These are phyloP conservation scores for Peromyscus melanophrys DNA, from an alignment of 2,797 vertebrate genomes.

Conservation along the genomic window DNA sequence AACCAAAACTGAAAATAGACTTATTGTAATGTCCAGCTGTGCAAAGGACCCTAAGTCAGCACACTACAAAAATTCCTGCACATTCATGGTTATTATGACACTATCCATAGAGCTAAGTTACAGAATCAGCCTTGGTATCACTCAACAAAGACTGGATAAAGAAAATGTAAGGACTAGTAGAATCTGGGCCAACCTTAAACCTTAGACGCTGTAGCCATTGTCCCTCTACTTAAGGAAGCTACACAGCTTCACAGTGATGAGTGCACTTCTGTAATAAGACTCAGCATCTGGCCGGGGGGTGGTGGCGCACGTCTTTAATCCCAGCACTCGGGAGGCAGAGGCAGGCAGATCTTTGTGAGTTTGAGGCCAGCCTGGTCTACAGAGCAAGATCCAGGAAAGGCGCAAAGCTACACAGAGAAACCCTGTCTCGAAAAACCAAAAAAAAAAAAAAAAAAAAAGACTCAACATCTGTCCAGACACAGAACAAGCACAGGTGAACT, in stretches of 20 bases:
- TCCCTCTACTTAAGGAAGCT: not conserved
- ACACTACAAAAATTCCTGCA: not conserved
- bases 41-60: not conserved
- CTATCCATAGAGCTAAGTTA: not conserved
- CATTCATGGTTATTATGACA: not conserved
- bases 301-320: too few species aligned
- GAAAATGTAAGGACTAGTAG: not conserved
- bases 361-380: too few species aligned
- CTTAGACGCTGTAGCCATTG: not conserved
- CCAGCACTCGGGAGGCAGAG: too few species aligned
- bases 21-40: not conserved
- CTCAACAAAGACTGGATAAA: not conserved
- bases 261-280: not conserved
- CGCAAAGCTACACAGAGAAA: too few species aligned
- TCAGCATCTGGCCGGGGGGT: not conserved
- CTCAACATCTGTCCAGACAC: not conserved
- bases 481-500: not conserved
- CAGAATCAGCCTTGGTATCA: not conserved
- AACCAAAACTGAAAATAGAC: not conserved
- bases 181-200: not conserved
- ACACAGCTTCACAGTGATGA: not conserved
- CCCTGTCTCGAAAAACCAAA: too few species aligned
- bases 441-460: not conserved
- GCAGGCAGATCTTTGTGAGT: too few species aligned
- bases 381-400: too few species aligned